phyloP scores from a whole-genome alignment of 1,140 invertebrate species.

The Drosophila melanica region DNA sequence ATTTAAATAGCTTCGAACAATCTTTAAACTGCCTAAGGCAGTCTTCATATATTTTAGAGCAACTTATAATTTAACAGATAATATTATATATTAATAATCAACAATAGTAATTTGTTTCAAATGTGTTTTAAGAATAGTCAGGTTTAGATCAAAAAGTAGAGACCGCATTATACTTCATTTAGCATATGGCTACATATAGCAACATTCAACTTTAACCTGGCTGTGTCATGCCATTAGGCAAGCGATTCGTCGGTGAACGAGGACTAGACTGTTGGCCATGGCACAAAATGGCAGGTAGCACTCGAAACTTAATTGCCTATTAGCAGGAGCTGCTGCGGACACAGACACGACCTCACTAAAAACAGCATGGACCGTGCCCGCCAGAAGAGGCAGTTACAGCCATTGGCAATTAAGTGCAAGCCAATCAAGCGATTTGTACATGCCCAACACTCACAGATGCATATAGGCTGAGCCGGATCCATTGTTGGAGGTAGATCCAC shows the following conservation, averaged over 20 bases:
- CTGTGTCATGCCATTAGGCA: conserved; percentile 50
- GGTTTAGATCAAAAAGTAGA: background rate
- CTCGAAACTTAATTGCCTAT: conserved; percentile 76
- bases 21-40: no score
- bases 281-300: conserved; percentile 78
- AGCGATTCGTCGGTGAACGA: conserved; percentile 37
- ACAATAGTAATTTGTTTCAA: no score
- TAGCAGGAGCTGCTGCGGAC: conserved; percentile 70
- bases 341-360: conserved; percentile 72
- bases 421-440: conserved; percentile 81
- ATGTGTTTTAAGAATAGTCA: no score
- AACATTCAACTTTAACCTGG: conserved; percentile 61
- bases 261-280: conserved; percentile 30
- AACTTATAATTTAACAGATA: no score
- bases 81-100: no score
- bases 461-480: background rate
- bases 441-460: conserved; percentile 70
- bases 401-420: conserved; percentile 81
- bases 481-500: background rate
- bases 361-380: conserved; percentile 50
- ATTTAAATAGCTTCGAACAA: no score
- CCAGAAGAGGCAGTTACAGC: conserved; percentile 57
- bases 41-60: no score
- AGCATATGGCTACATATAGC: background rate
- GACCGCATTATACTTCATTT: background rate